phyloP scores from a whole-genome alignment of 2,888 invertebrate genomes.

The Rotaria sp. region DNA sequence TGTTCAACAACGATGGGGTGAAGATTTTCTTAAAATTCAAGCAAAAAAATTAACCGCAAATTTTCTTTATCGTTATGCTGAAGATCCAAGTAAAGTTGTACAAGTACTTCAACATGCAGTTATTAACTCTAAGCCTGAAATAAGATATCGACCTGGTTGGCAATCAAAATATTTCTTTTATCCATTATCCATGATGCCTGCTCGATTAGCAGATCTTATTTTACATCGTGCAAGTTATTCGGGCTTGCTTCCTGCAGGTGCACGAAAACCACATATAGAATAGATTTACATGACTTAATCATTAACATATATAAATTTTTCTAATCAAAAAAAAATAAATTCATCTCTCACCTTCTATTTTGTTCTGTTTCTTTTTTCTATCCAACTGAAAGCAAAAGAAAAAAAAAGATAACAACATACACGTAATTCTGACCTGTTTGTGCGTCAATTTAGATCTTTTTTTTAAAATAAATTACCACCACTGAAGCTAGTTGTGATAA shows the following conservation, averaged over 20 bases:
- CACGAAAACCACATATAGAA: no score
- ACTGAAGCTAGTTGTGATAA: no score
- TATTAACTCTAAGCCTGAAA: neutral
- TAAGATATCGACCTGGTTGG: neutral
- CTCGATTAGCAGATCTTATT: neutral
- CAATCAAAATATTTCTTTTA: neutral
- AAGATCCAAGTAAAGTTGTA: neutral
- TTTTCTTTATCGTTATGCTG: neutral
- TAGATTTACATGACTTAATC: no score
- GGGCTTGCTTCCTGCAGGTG: neutral
- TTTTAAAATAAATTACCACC: no score
- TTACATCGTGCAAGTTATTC: neutral
- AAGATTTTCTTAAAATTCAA: neutral
- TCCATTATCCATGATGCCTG: neutral
- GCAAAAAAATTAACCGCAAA: neutral
- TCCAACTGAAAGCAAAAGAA: no score
- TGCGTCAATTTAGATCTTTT: no score
- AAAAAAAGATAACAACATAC: no score
- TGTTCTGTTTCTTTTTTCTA: no score
- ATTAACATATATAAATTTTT: no score
- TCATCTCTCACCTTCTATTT: no score
- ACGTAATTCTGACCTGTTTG: no score
- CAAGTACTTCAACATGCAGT: neutral
- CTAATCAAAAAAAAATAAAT: no score
- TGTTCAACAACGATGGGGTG: neutral